phyloP scores from a whole-genome alignment of 2,888 invertebrate genomes.

The Tanytarsus gracilentus region DNA sequence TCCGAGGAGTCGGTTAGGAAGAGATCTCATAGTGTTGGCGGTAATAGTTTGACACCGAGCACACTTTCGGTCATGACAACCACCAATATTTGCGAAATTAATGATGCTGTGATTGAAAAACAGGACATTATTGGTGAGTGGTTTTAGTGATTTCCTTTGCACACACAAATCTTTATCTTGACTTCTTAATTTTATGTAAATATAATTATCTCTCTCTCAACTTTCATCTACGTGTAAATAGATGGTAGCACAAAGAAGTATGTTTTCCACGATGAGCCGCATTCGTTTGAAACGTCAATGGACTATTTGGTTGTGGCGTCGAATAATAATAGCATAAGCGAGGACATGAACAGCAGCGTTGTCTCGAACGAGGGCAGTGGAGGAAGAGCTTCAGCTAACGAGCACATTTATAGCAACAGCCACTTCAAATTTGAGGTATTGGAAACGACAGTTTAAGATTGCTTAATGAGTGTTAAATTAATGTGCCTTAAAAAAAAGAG shows the following conservation, averaged over 20 bases:
- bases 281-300: slow-evolving; percentile 36
- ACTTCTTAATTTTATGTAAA: neutral
- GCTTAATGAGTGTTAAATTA: slow-evolving; percentile 30
- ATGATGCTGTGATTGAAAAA: slow-evolving; percentile 22
- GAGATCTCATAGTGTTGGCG: slow-evolving; percentile 52
- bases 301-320: slow-evolving; percentile 34
- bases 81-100: slow-evolving; percentile 31
- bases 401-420: slow-evolving; percentile 31
- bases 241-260: slow-evolving; percentile 21
- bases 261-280: slow-evolving; percentile 35
- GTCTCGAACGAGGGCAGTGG: neutral
- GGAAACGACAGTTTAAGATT: slow-evolving; percentile 56
- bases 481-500: too few species aligned
- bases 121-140: slow-evolving; percentile 23
- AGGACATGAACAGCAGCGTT: slow-evolving; percentile 1
- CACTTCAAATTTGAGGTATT: slow-evolving; percentile 50
- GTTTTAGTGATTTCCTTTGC: too few species aligned
- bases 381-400: neutral
- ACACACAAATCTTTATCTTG: neutral
- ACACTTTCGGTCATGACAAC: slow-evolving; percentile 40
- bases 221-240: neutral
- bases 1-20: slow-evolving; percentile 54
- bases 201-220: too few species aligned
- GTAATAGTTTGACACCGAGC: slow-evolving; percentile 49
- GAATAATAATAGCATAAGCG: slow-evolving; percentile 17